Evolutionary conservation across 2,113 vertebrate species (phyloP).

Genomic region (Baryphthengus martii): DNA sequence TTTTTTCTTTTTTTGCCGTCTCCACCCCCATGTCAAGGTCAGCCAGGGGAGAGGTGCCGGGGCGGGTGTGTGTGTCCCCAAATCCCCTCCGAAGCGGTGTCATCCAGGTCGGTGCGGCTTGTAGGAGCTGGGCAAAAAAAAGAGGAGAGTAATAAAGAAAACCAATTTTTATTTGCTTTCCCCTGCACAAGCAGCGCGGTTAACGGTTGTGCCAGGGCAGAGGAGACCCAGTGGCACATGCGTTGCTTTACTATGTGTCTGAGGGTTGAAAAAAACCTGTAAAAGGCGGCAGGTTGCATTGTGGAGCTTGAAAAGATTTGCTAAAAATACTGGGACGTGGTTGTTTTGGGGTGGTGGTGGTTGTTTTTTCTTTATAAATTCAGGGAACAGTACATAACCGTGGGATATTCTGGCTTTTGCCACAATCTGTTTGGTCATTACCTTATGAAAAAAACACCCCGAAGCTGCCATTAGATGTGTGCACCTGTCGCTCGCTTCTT

Average conservation of each 20-base stretch:
- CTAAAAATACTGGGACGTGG: background rate
- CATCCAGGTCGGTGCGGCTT: background rate
- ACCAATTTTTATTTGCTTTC: background rate
- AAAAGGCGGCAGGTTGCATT: background rate
- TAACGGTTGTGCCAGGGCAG: background rate
- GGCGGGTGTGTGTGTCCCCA: background rate
- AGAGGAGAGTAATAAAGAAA: no score
- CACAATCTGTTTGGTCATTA: background rate
- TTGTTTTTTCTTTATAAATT: background rate
- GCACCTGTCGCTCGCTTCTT: constrained; percentile 2
- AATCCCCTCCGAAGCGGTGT: background rate
- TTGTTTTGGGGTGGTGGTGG: background rate
- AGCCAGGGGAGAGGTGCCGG: background rate
- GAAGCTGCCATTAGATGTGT: background rate
- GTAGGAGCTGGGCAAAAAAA: no score
- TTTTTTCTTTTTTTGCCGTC: no score
- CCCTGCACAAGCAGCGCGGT: background rate
- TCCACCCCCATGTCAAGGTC: background rate
- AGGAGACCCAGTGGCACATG: background rate
- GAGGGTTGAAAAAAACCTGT: background rate
- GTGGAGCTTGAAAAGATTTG: background rate
- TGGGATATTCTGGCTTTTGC: background rate
- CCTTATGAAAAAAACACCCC: background rate
- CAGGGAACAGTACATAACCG: background rate
- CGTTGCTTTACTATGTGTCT: background rate